phyloP scores from a whole-genome alignment of 2,113 vertebrate species.

The Oxyruncus cristatus region DNA sequence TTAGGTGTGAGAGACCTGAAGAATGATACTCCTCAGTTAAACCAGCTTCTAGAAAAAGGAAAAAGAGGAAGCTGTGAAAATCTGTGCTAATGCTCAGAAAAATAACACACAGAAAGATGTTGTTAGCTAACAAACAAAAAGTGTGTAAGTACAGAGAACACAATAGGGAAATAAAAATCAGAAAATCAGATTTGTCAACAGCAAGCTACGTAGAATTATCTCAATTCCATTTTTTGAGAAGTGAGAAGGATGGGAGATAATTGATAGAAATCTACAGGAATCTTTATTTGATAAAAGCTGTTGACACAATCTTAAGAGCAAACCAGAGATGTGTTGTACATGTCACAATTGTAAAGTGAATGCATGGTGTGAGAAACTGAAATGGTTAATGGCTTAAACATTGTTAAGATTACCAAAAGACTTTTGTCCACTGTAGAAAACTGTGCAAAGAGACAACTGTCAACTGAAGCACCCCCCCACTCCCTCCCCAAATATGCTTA shows the following conservation, averaged over 20 bases:
- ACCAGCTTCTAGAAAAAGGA: neutral
- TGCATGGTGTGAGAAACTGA: neutral
- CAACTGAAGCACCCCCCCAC: neutral
- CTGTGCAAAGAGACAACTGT: neutral
- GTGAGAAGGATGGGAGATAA: neutral
- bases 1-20: neutral
- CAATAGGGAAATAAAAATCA: neutral
- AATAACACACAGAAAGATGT: neutral
- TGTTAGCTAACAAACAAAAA: neutral
- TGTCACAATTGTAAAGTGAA: neutral
- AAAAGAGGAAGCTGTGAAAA: neutral
- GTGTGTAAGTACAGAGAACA: neutral
- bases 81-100: neutral
- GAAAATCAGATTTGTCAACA: neutral
- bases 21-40: neutral
- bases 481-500: neutral
- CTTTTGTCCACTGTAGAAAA: neutral
- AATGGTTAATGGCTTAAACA: neutral
- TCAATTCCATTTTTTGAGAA: neutral
- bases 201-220: neutral
- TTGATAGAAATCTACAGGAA: neutral
- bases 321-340: neutral
- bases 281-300: neutral
- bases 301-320: neutral
- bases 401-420: neutral